phyloP scores from a whole-genome alignment of 2,113 vertebrate genomes.

The Phyllostomus hastatus region DNA sequence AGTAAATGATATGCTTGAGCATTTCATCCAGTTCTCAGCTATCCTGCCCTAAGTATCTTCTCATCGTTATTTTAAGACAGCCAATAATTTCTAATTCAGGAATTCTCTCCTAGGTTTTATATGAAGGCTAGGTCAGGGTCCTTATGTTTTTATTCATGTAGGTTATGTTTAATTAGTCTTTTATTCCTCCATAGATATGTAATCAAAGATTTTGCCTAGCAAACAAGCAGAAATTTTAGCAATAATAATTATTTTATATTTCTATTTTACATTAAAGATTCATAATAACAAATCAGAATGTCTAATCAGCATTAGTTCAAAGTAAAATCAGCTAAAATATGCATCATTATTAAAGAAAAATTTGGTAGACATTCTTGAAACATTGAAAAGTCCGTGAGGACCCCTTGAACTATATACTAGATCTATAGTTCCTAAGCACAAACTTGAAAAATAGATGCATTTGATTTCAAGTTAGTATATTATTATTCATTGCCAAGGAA shows the following conservation, averaged over 20 bases:
- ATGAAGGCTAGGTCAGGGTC: not conserved
- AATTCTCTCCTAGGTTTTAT: not conserved
- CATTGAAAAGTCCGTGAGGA: not conserved
- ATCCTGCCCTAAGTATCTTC: not conserved
- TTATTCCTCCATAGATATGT: not conserved
- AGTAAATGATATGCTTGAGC: not conserved
- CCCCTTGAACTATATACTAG: not conserved
- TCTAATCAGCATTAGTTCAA: slow-evolving; percentile 1
- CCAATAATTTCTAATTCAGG: not conserved
- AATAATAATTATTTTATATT: not conserved
- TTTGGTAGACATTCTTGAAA: not conserved
- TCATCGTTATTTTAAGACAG: not conserved
- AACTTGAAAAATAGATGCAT: not conserved
- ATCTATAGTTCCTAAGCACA: not conserved
- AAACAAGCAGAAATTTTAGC: not conserved
- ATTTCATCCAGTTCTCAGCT: not conserved
- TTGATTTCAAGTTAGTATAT: not conserved
- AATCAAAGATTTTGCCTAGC: not conserved
- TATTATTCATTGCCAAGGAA: not conserved
- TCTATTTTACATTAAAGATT: not conserved
- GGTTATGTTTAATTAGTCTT: not conserved
- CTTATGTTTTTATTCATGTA: not conserved
- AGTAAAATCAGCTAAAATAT: not conserved
- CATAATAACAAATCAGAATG: not conserved
- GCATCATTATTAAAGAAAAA: not conserved